Conservation (phyloP, 1,140 invertebrate genomes). For the Drosophila nigromelanica region DNA sequence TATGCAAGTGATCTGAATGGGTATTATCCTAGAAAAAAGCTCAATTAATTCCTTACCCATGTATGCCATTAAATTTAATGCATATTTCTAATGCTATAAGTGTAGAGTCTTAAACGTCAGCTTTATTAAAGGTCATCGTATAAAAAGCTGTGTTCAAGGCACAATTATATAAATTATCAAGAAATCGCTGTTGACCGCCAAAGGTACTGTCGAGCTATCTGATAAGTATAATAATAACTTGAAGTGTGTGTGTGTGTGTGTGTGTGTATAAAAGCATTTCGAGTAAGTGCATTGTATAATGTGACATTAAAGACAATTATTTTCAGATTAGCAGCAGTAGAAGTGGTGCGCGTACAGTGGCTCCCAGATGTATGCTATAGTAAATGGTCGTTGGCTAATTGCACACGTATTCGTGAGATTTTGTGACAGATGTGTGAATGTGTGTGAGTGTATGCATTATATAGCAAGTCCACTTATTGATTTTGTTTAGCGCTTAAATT, state of each 20-base stretch:
- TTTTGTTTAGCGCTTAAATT: slow-evolving; percentile 45
- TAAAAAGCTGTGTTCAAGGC: too few species aligned
- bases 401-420: slow-evolving; percentile 6
- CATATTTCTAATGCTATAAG: too few species aligned
- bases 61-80: too few species aligned
- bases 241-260: slow-evolving; percentile 1
- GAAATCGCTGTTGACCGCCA: slow-evolving; percentile 5
- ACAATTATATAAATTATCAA: background rate
- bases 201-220: too few species aligned
- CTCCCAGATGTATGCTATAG: slow-evolving; percentile 18
- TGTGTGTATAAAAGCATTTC: slow-evolving; percentile 16
- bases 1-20: too few species aligned
- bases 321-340: slow-evolving; percentile 13
- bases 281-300: slow-evolving; percentile 1
- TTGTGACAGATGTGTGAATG: slow-evolving; percentile 11
- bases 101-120: too few species aligned
- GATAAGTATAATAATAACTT: slow-evolving; percentile 19
- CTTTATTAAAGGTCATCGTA: too few species aligned
- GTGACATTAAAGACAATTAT: slow-evolving; percentile 20
- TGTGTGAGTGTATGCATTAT: slow-evolving; percentile 2
- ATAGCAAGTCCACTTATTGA: slow-evolving; percentile 39
- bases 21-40: too few species aligned
- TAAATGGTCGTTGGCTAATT: slow-evolving; percentile 11
- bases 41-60: too few species aligned
- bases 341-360: background rate